Percentiles rank a stretch among this genome's conserved stretches.
These are phyloP conservation scores for rat (Rattus norvegicus) DNA, from an alignment of 2,113 vertebrate genomes.

Conservation along the genomic window GRCr8 NC_086021.1:187545501-187546000, in stretches of 20 bases:
- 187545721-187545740: neutral
- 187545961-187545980: neutral
- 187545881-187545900: neutral
- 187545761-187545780: neutral
- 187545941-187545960: neutral
- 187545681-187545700: neutral
- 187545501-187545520: neutral
- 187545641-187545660: neutral
- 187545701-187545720: neutral
- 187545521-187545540: neutral
- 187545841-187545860: rapidly evolving
- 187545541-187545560: too few relatives aligned
- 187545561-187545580: too few relatives aligned
- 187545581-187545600: neutral
- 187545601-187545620: too few relatives aligned
- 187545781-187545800: neutral
- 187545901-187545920: neutral
- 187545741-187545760: neutral
- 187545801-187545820: rapidly evolving
- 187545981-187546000: neutral
- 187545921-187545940: neutral
- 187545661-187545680: neutral
- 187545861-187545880: rapidly evolving
- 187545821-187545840: rapidly evolving
- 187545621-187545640: neutral